phyloP scores from a whole-genome alignment of 2,888 invertebrate species.

The Phengaris alcon region DNA sequence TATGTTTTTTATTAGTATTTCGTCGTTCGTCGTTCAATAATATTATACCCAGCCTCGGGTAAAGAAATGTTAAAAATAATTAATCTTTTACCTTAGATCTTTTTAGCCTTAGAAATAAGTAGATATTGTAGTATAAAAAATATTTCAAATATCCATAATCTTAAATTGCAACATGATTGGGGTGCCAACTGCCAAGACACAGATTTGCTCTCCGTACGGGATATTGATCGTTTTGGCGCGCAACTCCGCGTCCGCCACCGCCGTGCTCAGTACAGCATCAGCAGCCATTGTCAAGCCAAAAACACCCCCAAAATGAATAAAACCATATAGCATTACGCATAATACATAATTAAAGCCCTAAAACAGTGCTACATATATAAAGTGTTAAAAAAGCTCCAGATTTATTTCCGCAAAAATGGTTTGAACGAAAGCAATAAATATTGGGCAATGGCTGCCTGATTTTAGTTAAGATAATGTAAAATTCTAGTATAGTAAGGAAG shows the following conservation, averaged over 20 bases:
- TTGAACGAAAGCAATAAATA: conserved; percentile 30
- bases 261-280: conserved; percentile 48
- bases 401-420: conserved; percentile 39
- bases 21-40: no score
- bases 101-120: not conserved
- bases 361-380: not conserved
- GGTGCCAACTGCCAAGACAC: conserved; percentile 41
- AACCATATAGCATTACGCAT: conserved; percentile 40
- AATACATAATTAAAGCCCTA: not conserved
- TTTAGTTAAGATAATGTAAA: conserved; percentile 43
- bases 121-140: not conserved
- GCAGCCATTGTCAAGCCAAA: conserved; percentile 59
- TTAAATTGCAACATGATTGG: conserved; percentile 31
- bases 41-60: no score
- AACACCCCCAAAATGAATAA: conserved; percentile 53
- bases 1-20: no score
- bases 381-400: conserved; percentile 36
- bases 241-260: conserved; percentile 49
- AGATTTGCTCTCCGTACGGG: conserved; percentile 41
- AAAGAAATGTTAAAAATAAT: no score
- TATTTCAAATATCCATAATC: not conserved
- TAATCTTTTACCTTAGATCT: no score
- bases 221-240: conserved; percentile 67
- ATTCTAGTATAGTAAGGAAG: conserved; percentile 65
- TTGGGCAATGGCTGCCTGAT: conserved; percentile 51